Base-by-base conservation (phyloP, 2,888 invertebrate genomes). In the Amphipyra berbera region DNA sequence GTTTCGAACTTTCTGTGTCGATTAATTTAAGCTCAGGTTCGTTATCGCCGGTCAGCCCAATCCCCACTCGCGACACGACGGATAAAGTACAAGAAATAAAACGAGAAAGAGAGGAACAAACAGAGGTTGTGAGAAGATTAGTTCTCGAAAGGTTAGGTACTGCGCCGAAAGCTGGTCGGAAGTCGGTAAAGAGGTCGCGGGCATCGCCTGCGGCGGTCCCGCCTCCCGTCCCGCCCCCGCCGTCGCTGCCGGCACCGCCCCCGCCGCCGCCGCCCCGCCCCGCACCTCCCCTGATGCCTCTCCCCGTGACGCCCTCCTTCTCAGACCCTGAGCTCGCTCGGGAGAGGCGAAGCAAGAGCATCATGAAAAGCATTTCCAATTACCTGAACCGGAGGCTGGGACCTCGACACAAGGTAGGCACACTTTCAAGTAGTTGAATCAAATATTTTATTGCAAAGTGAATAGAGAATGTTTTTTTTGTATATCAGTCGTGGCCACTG, bases 351-450 rank as follows among this genome's bases (percentile, higher is more conserved):
- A 95, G 97, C 67, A 97, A 97, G 82, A 97, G 98, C 89, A 96
- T 98, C 55, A 97, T 98, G 82, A 97, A 97, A 91, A 96, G 98
- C 54, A 96, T 98, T 68, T 97, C 97, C 14, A 97, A 97, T 87
- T 97, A 98, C 88, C 97, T 98, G 86, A 96, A 96, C 81, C 97
- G 97, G 88, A 96, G 97, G 79, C 96, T 96, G 83, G 96, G 96
- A 85, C 94, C 95, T 82, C 94, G 96, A 94, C 90, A 95, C 88
- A 93, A 95, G 96, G 87, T 97, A 90, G 52, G 77, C 63, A 72
- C 56, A 12, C 35, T 12, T 10, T 42, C 13, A 12, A 35, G n/a
- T 45, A 45, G 14, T 45, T 41, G 13, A 42, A 33, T 30, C 14
- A 33, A 8, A 27, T 57, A 27, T 40, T n/a, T 42, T 35, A 35